phyloP scores from a whole-genome alignment of 2,797 vertebrate species.

The Xenopus petersii region DNA sequence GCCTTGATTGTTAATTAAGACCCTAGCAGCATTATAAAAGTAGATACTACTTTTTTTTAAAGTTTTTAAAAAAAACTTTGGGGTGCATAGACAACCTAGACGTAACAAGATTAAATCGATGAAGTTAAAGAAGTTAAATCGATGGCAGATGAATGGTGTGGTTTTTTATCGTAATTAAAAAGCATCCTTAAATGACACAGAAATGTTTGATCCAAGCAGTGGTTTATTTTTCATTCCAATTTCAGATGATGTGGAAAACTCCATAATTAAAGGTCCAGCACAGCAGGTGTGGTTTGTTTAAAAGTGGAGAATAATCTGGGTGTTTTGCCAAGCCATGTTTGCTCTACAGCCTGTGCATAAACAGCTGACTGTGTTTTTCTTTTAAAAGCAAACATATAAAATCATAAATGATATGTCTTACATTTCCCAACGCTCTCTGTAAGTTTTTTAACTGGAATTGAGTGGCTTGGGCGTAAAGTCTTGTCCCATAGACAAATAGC shows the following conservation, averaged over 20 bases:
- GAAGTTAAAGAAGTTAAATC: too few species aligned
- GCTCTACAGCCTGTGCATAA: slow-evolving; percentile 13
- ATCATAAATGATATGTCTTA: background rate
- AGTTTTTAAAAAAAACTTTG: too few species aligned
- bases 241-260: slow-evolving; percentile 20
- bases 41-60: too few species aligned
- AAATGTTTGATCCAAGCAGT: background rate
- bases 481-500: background rate
- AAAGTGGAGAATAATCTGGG: slow-evolving; percentile 22
- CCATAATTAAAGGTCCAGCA: slow-evolving; percentile 22
- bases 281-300: slow-evolving; percentile 32
- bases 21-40: too few species aligned
- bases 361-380: slow-evolving; percentile 18
- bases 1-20: too few species aligned
- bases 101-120: too few species aligned
- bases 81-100: too few species aligned
- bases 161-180: background rate
- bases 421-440: slow-evolving; percentile 23
- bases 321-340: slow-evolving; percentile 22
- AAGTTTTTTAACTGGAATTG: background rate
- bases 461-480: background rate
- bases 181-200: background rate
- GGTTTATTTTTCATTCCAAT: background rate
- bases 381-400: slow-evolving; percentile 9
- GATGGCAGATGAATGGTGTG: background rate